Evolutionary conservation across 1,140 invertebrate species (phyloP).

Genomic region (Drosophila santomea): DNA sequence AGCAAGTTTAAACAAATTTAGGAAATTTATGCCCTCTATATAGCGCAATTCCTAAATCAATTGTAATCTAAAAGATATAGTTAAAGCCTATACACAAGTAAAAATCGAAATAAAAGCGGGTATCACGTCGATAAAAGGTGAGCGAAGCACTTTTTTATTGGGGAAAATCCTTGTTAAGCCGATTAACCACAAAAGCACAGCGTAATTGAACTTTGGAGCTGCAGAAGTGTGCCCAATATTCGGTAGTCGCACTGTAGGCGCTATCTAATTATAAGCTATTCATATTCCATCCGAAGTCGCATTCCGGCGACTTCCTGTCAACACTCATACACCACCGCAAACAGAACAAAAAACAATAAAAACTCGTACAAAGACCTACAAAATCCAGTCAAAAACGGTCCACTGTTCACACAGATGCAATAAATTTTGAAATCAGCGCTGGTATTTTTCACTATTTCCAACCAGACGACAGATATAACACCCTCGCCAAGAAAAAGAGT

Average conservation of each 20-base stretch:
- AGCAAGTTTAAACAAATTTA: conserved; percentile 40
- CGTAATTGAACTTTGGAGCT: conserved; percentile 15
- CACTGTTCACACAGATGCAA: conserved; percentile 71
- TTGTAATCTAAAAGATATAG: conserved; percentile 52
- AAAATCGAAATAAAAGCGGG: conserved; percentile 15
- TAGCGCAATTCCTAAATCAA: conserved; percentile 77
- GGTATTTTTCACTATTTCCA: conserved; percentile 55
- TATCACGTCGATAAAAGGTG: conserved; percentile 47
- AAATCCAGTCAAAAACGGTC: conserved; percentile 61
- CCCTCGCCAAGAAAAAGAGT: conserved; percentile 14
- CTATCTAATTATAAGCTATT: conserved; percentile 54
- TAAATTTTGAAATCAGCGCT: conserved; percentile 76
- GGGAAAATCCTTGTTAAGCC: conserved; percentile 1
- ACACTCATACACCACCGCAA: conserved; percentile 40
- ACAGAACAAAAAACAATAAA: conserved; percentile 37
- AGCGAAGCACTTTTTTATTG: conserved; percentile 12
- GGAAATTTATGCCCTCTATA: conserved; percentile 51
- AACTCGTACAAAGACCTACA: conserved; percentile 40
- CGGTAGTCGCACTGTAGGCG: conserved; percentile 18
- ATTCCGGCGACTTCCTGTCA: conserved; percentile 78
- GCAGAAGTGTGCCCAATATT: conserved; percentile 6
- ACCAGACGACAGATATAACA: conserved; percentile 25
- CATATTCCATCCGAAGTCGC: conserved; percentile 45
- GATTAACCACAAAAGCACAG: conserved; percentile 2
- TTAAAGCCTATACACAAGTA: conserved; percentile 24